phyloP scores from a whole-genome alignment of 2,888 invertebrate species.

The Cotesia congregata region DNA sequence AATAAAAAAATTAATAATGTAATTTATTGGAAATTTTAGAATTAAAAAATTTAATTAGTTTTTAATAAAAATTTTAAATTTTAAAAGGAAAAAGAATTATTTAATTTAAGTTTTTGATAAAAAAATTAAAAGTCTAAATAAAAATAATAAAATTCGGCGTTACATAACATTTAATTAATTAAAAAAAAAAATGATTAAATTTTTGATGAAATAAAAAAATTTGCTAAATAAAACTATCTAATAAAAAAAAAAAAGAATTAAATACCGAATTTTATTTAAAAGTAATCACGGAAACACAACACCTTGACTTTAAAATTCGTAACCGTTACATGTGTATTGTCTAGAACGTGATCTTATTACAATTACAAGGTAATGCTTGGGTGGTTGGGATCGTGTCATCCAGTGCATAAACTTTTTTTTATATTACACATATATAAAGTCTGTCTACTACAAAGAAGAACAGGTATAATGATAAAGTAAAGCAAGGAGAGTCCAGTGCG shows the following conservation, averaged over 20 bases:
- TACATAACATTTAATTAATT: too few species aligned
- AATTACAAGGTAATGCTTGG: slow-evolving; percentile 6
- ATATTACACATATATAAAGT: not conserved
- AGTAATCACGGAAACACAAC: slow-evolving; percentile 9
- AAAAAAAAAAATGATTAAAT: too few species aligned
- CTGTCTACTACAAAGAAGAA: too few species aligned
- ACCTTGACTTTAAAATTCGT: slow-evolving; percentile 8
- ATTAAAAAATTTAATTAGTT: too few species aligned
- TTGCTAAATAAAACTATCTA: not conserved
- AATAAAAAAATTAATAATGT: too few species aligned
- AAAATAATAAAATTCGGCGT: too few species aligned
- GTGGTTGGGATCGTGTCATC: slow-evolving; percentile 17
- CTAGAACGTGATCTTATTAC: slow-evolving; percentile 32
- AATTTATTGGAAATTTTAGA: too few species aligned
- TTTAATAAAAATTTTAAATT: too few species aligned
- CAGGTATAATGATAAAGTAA: too few species aligned
- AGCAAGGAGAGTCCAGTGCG: not conserved
- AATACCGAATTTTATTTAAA: not conserved
- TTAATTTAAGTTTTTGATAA: too few species aligned
- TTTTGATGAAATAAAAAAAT: not conserved
- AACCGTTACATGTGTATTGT: slow-evolving; percentile 24
- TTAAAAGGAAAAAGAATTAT: too few species aligned
- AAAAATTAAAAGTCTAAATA: too few species aligned
- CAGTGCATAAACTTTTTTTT: slow-evolving; percentile 12
- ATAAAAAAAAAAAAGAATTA: not conserved